Evolutionary conservation across 2,888 invertebrate genomes (phyloP).

Genomic region (Blastobasis adustella): DNA sequence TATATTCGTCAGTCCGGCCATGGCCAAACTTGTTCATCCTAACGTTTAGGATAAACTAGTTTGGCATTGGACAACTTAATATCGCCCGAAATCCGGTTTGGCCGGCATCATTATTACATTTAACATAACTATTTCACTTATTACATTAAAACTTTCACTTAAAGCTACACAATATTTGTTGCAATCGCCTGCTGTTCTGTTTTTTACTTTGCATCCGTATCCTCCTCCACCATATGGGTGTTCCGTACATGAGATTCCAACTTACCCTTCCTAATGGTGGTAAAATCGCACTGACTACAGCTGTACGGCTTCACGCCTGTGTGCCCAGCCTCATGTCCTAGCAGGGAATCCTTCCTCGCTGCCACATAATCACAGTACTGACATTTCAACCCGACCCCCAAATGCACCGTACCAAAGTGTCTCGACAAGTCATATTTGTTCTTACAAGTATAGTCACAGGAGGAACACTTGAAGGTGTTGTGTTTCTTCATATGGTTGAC

Average conservation of each 20-base stretch:
- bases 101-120: too few species aligned
- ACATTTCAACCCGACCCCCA: slow-evolving; percentile 42
- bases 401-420: slow-evolving; percentile 35
- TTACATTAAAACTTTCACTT: too few species aligned
- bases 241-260: slow-evolving; percentile 28
- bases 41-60: too few species aligned
- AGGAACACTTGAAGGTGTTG: slow-evolving; percentile 35
- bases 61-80: too few species aligned
- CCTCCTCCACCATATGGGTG: too few species aligned
- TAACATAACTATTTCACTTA: too few species aligned
- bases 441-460: slow-evolving; percentile 38
- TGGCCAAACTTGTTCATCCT: too few species aligned
- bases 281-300: slow-evolving; percentile 39
- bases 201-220: too few species aligned
- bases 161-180: too few species aligned
- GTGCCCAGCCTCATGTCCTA: slow-evolving; percentile 43
- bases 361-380: slow-evolving; percentile 41
- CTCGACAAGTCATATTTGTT: slow-evolving; percentile 45
- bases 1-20: too few species aligned
- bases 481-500: slow-evolving; percentile 46
- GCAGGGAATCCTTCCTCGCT: slow-evolving; percentile 33
- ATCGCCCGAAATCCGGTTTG: too few species aligned
- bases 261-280: slow-evolving; percentile 32
- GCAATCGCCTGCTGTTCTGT: too few species aligned
- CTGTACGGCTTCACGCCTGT: slow-evolving; percentile 46